These are phyloP conservation scores for Lathamus discolor DNA, from an alignment of 2,113 vertebrate genomes.

Conservation along the genomic window DNA sequence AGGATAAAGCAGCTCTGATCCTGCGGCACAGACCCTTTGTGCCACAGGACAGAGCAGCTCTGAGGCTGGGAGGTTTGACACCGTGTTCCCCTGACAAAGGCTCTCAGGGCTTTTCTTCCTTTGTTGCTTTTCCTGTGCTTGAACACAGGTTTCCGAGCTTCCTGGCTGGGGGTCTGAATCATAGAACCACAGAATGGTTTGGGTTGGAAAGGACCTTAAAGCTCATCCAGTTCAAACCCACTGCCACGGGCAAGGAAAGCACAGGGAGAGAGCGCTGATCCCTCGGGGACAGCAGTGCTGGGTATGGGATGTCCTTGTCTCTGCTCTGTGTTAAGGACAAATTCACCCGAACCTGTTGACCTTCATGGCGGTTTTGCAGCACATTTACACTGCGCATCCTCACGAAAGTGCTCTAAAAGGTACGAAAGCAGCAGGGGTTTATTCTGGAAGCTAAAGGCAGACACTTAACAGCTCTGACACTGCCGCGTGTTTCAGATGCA, in stretches of 20 bases:
- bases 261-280: rapidly evolving
- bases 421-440: neutral
- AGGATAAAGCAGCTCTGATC: neutral
- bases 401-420: rapidly evolving
- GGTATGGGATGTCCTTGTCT: neutral
- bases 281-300: neutral
- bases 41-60: neutral
- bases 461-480: rapidly evolving
- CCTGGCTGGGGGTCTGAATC: neutral
- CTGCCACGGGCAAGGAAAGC: neutral
- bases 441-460: neutral
- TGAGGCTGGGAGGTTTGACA: neutral
- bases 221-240: neutral
- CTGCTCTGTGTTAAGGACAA: neutral
- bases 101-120: neutral
- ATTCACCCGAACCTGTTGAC: neutral
- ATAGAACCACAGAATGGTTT: neutral
- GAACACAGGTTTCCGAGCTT: neutral
- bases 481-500: neutral
- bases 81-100: neutral
- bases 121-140: neutral
- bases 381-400: neutral
- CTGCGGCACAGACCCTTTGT: neutral
- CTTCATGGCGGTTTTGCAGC: neutral
- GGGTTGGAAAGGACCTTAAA: neutral